Base-by-base conservation (phyloP, 2,888 invertebrate genomes). In the Chalcis sispes region DNA sequence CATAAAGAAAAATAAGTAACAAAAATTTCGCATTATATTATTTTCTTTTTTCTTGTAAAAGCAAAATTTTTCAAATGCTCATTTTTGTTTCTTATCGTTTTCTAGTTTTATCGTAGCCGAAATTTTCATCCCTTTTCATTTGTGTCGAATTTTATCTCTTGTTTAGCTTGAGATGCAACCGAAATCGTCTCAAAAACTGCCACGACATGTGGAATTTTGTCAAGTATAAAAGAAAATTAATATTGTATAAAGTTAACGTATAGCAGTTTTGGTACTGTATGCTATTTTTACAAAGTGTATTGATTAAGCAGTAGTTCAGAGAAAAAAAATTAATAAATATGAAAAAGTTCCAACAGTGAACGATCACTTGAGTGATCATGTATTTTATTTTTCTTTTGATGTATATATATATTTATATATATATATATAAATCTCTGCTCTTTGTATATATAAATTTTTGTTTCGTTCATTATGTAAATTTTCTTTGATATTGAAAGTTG, bases 221-320 rank as follows among this genome's bases (percentile, higher is more conserved):
- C 48, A 75, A 70, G 58, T 62, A 69, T 32, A 36, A 75, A 61
- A 29, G 50, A 23, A 23, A 72, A 67, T 64, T n/a, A 75, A 80
- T 73, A 77, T 75, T 80, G 78, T 80, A 81, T 77, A 81, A 84
- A 81, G 77, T 82, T 79, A 82, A 72, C 80, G 80, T 83, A 82
- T 81, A 82, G 77, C 83, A 83, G 83, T 86, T 83, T 86, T 86
- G 85, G 85, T 87, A 87, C 86, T 83, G 85, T 86, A 86, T 87
- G 81, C 85, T 87, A 87, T 87, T 87, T 87, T 87, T 87, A 87
- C 86, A 87, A 86, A 86, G 83, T 87, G 85, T 87, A 87, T 82
- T 82, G 81, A 83, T 84, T 85, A 86, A 86, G 83, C 82, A 81
- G 82, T 85, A 86, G 83, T 77, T 80, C 80, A 84, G 82, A 82